Conservation (phyloP, 2,888 invertebrate genomes). For the Pimpla rufipes region DNA sequence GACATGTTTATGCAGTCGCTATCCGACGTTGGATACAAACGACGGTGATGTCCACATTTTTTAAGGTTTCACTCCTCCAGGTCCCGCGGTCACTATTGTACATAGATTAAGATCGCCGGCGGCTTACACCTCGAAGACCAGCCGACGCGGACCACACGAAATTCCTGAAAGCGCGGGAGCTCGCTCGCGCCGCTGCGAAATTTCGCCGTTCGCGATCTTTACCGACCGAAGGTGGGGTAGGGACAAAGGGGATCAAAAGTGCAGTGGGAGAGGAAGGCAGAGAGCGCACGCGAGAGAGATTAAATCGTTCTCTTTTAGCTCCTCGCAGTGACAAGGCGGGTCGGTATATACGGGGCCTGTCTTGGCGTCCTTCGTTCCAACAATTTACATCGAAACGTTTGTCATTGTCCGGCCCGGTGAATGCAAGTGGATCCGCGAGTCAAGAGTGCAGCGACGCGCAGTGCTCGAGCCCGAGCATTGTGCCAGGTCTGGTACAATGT, state of each 20-base stretch:
- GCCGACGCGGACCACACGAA: not conserved
- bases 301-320: conserved; percentile 69
- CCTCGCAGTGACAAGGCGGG: conserved; percentile 67
- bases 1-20: no score
- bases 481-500: conserved; percentile 62
- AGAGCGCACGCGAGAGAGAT: conserved; percentile 41
- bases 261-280: conserved; percentile 36
- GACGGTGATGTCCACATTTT: not conserved
- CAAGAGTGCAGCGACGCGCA: conserved; percentile 67
- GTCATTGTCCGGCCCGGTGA: conserved; percentile 71
- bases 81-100: not conserved
- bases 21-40: not conserved
- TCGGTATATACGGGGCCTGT: conserved; percentile 65
- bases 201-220: conserved; percentile 43
- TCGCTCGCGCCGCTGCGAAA: not conserved
- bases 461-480: conserved; percentile 57
- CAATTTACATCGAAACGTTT: conserved; percentile 73
- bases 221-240: conserved; percentile 16
- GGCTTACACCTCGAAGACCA: not conserved
- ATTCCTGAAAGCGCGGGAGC: conserved; percentile 21
- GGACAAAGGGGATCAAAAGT: conserved; percentile 21
- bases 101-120: not conserved
- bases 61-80: not conserved
- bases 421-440: conserved; percentile 63
- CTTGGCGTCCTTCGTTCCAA: conserved; percentile 68